A percentile compares a stretch with the other conserved stretches of the same genome.
phyloP scores from a whole-genome alignment of 1,140 invertebrate genomes.

The Drosophila athabasca region DNA sequence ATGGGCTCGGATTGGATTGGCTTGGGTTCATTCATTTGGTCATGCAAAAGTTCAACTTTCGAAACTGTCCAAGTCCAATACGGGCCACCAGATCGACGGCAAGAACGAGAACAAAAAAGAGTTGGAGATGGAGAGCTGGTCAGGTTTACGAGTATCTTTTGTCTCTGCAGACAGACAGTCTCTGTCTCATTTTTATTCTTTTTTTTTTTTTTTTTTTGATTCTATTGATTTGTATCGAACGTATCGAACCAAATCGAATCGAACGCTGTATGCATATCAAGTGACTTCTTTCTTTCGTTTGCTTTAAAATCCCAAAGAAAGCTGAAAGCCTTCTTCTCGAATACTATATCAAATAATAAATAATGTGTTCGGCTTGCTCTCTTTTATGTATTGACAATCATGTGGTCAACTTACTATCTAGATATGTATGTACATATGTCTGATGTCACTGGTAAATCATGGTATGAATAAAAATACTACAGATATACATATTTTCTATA shows the following conservation, averaged over 20 bases:
- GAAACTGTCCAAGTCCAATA: slow-evolving; percentile 11
- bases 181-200: slow-evolving; percentile 8
- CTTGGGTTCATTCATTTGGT: too few relatives aligned
- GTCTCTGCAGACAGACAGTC: slow-evolving; percentile 1
- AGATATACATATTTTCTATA: too few relatives aligned
- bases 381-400: neutral
- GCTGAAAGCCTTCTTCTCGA: slow-evolving; percentile 14
- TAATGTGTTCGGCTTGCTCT: slow-evolving; percentile 29
- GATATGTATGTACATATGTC: too few relatives aligned
- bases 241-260: slow-evolving; percentile 15
- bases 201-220: slow-evolving; percentile 1
- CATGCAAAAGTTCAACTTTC: slow-evolving; percentile 43
- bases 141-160: slow-evolving; percentile 33
- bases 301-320: slow-evolving; percentile 14
- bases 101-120: neutral
- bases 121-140: neutral
- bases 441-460: too few relatives aligned
- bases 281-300: slow-evolving; percentile 39
- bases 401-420: neutral
- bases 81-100: neutral
- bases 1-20: slow-evolving; percentile 12
- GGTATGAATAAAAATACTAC: too few relatives aligned
- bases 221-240: too few relatives aligned
- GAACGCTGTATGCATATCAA: slow-evolving; percentile 59
- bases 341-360: slow-evolving; percentile 47